Evolutionary conservation across 2,888 invertebrate species (phyloP).

Genomic region (Lasioglossum lativentre): DNA sequence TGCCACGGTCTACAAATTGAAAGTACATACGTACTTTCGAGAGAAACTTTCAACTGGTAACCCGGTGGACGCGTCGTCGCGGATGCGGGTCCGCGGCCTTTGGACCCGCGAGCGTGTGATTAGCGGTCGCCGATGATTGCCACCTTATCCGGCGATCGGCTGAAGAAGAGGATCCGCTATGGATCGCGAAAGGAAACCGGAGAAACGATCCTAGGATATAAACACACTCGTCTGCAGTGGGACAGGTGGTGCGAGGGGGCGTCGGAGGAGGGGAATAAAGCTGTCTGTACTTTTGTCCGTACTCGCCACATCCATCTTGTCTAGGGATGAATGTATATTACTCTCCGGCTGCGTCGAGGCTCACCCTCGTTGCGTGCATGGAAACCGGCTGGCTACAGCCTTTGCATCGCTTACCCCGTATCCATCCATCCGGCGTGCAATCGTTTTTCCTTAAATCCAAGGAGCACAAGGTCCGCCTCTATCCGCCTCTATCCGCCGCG

Average conservation of each 20-base stretch:
- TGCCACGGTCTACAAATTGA: not conserved
- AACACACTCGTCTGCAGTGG: constrained; percentile 6
- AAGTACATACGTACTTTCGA: not conserved
- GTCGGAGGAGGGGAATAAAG: constrained; percentile 31
- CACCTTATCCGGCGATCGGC: constrained; percentile 13
- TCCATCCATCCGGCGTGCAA: constrained; percentile 51
- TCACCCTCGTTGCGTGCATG: constrained; percentile 40
- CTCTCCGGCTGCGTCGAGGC: constrained; percentile 24
- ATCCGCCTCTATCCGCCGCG: not conserved
- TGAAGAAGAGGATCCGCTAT: not conserved
- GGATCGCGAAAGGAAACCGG: not conserved
- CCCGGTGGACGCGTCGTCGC: not conserved
- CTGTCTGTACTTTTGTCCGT: constrained; percentile 42
- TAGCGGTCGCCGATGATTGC: constrained; percentile 29
- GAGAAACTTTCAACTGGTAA: not conserved
- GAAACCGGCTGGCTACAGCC: constrained; percentile 43
- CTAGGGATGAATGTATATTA: constrained; percentile 54
- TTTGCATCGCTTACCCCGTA: constrained; percentile 40
- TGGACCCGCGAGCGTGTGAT: not conserved
- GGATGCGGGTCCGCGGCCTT: not conserved
- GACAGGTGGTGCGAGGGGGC: not conserved
- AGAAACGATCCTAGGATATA: not conserved
- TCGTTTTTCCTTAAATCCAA: constrained; percentile 57
- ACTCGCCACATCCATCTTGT: constrained; percentile 52
- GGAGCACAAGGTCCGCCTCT: not conserved